A percentile compares a stretch with the other conserved stretches of the same genome.
Evolutionary conservation across 2,888 invertebrate species (phyloP).

Genomic region (Leptinotarsa haldemani): DNA sequence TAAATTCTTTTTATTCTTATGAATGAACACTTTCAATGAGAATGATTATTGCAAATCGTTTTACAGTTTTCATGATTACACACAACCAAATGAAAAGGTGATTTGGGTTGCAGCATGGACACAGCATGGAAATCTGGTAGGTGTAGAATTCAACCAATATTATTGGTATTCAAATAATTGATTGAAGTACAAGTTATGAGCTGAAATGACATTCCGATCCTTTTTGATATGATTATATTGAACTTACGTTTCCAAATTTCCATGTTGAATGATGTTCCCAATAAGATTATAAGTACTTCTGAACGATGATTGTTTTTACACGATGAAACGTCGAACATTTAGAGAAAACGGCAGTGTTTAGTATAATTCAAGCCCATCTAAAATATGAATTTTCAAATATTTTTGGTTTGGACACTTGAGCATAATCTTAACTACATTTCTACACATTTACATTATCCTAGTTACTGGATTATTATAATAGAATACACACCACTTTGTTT

Average conservation of each 20-base stretch:
- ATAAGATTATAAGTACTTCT: not conserved
- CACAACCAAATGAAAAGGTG: conserved; percentile 17
- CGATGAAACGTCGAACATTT: conserved; percentile 52
- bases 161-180: too few relatives aligned
- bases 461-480: conserved; percentile 14
- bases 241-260: not conserved
- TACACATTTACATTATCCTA: conserved; percentile 34
- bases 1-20: conserved; percentile 6
- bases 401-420: conserved; percentile 57
- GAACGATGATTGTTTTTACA: conserved; percentile 17
- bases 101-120: not conserved
- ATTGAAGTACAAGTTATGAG: too few relatives aligned
- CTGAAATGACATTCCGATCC: too few relatives aligned
- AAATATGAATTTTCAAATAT: conserved; percentile 49
- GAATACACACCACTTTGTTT: conserved; percentile 8
- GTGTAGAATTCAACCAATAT: not conserved
- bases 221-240: too few relatives aligned
- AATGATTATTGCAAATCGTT: conserved; percentile 20
- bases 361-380: conserved; percentile 61
- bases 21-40: conserved; percentile 21
- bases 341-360: conserved; percentile 63
- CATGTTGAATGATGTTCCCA: not conserved
- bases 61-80: conserved; percentile 11
- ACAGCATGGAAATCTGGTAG: not conserved
- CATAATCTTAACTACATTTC: conserved; percentile 48